Conservation (phyloP, 2,113 vertebrate genomes). For the Gymnogyps californianus region DNA sequence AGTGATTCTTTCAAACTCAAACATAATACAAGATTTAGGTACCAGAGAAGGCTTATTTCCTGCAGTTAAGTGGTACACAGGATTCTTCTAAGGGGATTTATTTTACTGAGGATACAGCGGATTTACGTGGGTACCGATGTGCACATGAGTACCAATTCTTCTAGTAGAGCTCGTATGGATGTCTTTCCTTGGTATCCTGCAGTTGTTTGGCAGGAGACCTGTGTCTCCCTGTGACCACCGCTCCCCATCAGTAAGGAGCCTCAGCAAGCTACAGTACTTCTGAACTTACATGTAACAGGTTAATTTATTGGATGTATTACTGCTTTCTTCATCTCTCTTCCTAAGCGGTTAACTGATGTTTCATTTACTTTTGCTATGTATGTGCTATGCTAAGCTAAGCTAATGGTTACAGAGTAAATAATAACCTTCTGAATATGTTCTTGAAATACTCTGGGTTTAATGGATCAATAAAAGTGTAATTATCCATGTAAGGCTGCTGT, state of each 20-base stretch:
- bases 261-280: neutral
- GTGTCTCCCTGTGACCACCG: neutral
- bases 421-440: neutral
- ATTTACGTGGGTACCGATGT: neutral
- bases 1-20: neutral
- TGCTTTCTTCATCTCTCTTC: neutral
- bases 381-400: neutral
- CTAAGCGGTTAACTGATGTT: neutral
- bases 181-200: neutral
- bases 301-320: neutral
- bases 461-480: constrained; percentile 18
- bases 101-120: neutral
- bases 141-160: rapidly evolving
- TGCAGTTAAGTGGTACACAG: neutral
- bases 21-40: neutral
- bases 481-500: neutral
- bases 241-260: neutral
- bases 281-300: neutral
- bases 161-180: neutral
- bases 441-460: neutral
- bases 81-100: neutral
- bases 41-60: neutral
- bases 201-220: neutral
- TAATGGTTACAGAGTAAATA: neutral
- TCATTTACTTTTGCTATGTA: neutral